Conservation (phyloP, 2,888 invertebrate genomes). For the Rhamnusium bicolor region DNA sequence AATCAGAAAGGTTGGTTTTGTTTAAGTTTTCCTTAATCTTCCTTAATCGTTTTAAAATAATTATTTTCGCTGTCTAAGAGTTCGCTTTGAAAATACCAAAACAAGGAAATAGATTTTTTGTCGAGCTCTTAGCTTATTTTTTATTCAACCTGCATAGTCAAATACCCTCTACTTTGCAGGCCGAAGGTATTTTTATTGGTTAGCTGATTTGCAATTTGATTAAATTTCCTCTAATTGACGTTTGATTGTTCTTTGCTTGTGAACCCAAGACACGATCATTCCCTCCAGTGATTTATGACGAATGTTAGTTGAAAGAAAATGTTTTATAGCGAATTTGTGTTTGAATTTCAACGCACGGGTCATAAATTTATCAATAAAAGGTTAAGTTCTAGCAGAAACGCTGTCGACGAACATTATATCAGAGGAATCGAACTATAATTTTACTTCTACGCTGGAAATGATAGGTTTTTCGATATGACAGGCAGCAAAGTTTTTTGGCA, state of each 20-base stretch:
- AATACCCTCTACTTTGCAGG: conserved; percentile 45
- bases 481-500: conserved; percentile 42
- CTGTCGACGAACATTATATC: conserved; percentile 42
- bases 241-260: conserved; percentile 46
- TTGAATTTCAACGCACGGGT: conserved; percentile 22
- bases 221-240: conserved; percentile 52
- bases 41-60: conserved; percentile 7
- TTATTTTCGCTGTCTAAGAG: conserved; percentile 9
- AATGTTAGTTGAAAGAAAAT: conserved; percentile 25
- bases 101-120: conserved; percentile 26
- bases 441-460: conserved; percentile 37
- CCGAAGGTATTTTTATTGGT: conserved; percentile 50
- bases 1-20: background rate
- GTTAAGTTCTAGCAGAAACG: conserved; percentile 23
- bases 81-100: background rate
- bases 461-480: conserved; percentile 41
- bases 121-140: conserved; percentile 31
- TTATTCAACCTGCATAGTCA: conserved; percentile 50
- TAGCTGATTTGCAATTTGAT: conserved; percentile 53
- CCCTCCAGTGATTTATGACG: conserved; percentile 31
- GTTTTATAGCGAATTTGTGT: conserved; percentile 19
- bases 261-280: conserved; percentile 27
- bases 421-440: conserved; percentile 44
- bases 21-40: background rate
- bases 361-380: conserved; percentile 31